Evolutionary conservation across 2,888 invertebrate genomes (phyloP).

Genomic region (Nomada lathburiana): DNA sequence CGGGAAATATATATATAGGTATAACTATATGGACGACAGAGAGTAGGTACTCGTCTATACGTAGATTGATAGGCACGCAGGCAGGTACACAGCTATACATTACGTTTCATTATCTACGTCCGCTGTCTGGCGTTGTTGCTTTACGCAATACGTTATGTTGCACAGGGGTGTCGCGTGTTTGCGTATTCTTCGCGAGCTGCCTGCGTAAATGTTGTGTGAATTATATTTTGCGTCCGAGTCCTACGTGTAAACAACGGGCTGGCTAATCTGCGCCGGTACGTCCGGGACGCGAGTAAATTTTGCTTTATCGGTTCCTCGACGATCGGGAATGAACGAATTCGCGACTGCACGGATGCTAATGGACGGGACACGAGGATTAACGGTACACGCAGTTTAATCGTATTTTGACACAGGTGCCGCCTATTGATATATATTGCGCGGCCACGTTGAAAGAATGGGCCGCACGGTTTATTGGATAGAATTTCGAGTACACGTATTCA

Average conservation of each 20-base stretch:
- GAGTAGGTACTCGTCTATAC: not conserved
- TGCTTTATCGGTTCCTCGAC: conserved; percentile 46
- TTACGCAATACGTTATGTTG: conserved; percentile 30
- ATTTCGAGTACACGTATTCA: not conserved
- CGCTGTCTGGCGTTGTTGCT: conserved; percentile 16
- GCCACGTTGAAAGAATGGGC: not conserved
- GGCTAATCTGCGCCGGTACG: conserved; percentile 35
- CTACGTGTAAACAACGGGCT: conserved; percentile 34
- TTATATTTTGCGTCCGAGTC: conserved; percentile 43
- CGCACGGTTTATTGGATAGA: not conserved
- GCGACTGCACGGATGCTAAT: conserved; percentile 44
- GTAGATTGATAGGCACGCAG: conserved; percentile 13
- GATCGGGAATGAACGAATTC: conserved; percentile 39
- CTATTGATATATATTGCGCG: not conserved
- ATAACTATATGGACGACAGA: not conserved
- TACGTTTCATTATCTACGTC: conserved; percentile 39
- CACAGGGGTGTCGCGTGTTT: conserved; percentile 31
- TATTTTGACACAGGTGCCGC: conserved; percentile 23
- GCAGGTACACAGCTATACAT: conserved; percentile 15
- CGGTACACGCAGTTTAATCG: conserved; percentile 43
- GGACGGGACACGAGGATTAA: conserved; percentile 45
- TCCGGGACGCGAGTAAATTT: conserved; percentile 26
- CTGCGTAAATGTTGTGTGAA: conserved; percentile 42
- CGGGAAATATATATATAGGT: not conserved
- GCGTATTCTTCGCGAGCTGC: conserved; percentile 40